Percentiles rank a stretch among this genome's conserved stretches.
Evolutionary conservation across 2,113 vertebrate genomes (phyloP).

Genomic region (Archilochus colubris): DNA sequence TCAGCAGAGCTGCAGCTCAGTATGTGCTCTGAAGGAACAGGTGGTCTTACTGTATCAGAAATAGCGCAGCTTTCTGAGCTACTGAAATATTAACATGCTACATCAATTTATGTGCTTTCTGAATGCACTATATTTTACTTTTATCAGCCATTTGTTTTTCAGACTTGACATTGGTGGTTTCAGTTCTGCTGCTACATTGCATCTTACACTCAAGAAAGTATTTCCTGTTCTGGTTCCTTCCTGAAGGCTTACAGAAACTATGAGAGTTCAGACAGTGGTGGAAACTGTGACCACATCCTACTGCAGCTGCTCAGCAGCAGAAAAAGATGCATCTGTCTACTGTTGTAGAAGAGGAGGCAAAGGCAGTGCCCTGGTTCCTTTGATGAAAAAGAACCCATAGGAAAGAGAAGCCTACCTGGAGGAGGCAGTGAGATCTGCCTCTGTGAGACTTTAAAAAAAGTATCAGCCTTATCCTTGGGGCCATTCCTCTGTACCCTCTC

Average conservation of each 20-base stretch:
- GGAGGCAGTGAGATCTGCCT: not conserved
- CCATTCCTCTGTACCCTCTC: fast-evolving
- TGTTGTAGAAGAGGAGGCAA: not conserved
- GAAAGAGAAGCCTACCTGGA: not conserved
- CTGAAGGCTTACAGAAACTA: not conserved
- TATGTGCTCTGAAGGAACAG: not conserved
- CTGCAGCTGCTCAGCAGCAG: not conserved
- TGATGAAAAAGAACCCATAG: fast-evolving
- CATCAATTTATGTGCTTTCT: slow-evolving; percentile 23
- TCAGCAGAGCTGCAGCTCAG: not conserved
- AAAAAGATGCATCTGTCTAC: not conserved
- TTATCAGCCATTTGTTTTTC: slow-evolving; percentile 41
- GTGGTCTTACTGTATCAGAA: not conserved
- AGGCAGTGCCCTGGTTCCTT: fast-evolving
- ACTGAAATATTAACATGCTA: not conserved
- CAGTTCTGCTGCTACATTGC: slow-evolving; percentile 31
- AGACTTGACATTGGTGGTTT: not conserved
- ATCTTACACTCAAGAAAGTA: slow-evolving; percentile 14
- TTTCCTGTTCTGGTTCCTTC: slow-evolving; percentile 46
- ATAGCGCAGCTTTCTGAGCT: fast-evolving
- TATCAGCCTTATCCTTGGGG: not conserved
- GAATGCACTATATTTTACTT: slow-evolving; percentile 2
- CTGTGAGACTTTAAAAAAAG: not conserved
- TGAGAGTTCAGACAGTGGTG: fast-evolving
- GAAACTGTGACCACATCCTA: not conserved